Percentiles rank a stretch among this genome's conserved stretches.
Conservation (phyloP, 2,113 vertebrate genomes). For the Elaphurus davidianus region DNA sequence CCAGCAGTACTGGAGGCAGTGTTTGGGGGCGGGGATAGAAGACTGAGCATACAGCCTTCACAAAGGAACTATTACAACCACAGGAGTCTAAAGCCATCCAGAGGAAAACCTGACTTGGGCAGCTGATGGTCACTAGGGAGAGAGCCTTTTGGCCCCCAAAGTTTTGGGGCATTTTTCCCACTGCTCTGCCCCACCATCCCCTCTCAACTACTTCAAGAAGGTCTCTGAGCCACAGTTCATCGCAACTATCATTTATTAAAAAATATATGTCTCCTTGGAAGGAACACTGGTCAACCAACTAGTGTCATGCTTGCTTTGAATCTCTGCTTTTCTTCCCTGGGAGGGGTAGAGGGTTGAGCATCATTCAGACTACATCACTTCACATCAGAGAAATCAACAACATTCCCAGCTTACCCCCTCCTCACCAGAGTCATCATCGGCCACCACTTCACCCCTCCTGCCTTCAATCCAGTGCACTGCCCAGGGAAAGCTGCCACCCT, state of each 20-base stretch:
- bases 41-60: not conserved
- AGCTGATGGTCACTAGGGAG: not conserved
- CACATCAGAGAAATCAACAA: not conserved
- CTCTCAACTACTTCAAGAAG: constrained; percentile 66
- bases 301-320: constrained; percentile 78
- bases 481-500: constrained; percentile 58
- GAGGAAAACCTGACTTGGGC: not conserved
- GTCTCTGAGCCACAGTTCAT: constrained; percentile 81
- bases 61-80: not conserved
- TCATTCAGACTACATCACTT: not conserved
- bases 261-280: constrained; percentile 90
- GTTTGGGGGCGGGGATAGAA: not conserved
- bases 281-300: constrained; percentile 84
- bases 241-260: constrained; percentile 88
- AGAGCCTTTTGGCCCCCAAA: not conserved
- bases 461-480: constrained; percentile 53
- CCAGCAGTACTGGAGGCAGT: not conserved
- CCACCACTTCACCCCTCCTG: not conserved
- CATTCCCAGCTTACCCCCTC: not conserved
- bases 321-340: constrained; percentile 75
- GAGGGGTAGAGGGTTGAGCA: constrained; percentile 61
- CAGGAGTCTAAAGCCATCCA: not conserved
- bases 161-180: not conserved
- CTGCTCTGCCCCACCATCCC: not conserved
- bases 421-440: not conserved